Conservation (phyloP, 2,113 vertebrate genomes). For the Pomatorhinus ruficollis region DNA sequence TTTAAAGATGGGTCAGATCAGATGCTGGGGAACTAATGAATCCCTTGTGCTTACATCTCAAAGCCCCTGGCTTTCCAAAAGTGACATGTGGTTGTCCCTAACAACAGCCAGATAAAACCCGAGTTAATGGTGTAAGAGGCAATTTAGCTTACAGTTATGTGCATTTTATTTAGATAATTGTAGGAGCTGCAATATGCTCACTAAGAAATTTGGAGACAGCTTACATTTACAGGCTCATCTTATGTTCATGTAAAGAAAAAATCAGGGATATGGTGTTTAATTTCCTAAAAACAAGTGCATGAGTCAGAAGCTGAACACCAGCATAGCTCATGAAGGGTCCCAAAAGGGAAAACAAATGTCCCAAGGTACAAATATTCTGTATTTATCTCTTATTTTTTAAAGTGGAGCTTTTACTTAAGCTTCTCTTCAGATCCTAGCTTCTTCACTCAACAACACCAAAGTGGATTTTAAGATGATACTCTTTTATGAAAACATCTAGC, state of each 20-base stretch:
- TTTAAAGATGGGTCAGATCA: background rate
- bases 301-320: background rate
- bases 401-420: slow-evolving; percentile 1
- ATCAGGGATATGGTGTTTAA: background rate
- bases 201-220: background rate
- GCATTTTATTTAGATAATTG: slow-evolving; percentile 18
- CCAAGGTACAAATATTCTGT: background rate
- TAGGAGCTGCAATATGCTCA: background rate
- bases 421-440: background rate
- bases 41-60: background rate
- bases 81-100: background rate
- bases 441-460: background rate
- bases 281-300: background rate
- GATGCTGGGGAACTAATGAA: background rate
- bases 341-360: background rate
- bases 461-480: background rate
- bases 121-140: background rate
- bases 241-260: background rate
- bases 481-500: background rate
- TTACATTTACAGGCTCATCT: background rate
- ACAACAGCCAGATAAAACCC: background rate
- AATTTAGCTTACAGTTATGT: background rate
- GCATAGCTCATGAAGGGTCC: background rate
- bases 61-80: background rate
- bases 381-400: background rate